Base-by-base conservation (phyloP, 1,140 invertebrate genomes). In the Araneus ventricosus region DNA sequence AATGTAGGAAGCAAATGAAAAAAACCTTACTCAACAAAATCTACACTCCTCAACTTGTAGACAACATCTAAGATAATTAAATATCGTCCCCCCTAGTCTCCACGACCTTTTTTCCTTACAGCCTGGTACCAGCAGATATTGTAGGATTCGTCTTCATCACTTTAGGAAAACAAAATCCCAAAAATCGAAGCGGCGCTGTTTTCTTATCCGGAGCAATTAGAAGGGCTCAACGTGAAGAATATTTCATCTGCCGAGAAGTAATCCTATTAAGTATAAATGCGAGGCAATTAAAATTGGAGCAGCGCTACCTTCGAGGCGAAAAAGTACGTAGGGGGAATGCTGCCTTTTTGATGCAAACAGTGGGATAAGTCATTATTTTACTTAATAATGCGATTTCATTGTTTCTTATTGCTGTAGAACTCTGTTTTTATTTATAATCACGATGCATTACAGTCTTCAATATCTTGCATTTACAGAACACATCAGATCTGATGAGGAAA, bases 191-290 rank as follows among this genome's bases (percentile, higher is more conserved):
- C 4, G 10, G 20, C 39, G 27, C 41, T 90, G 39, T 82, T 82
- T 82, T 80, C 88, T 90, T 88, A 80, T 82, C 75, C 70, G 30
- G 52, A 82, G 75, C 88, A 90, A 90, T 90, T 90, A 90, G 75
- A 80, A 30, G 57, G 39, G 52, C 88, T 90, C 88, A 59, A 82
- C 88, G 37, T 39, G 75, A 82, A 39, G 88, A 90, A 82, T 82
- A 82, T 90, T 90, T 90, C 88, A 80, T 80, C 70, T 41, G 45
- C 79, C 6, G 41, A 41, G 24, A 61, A 61, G 67, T 90, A 90
- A 90, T 90, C 88, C 88, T 90, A 90, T 90, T 90, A 52, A 90
- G 88, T 82, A 57, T 82, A 82, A 90, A 90, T 82, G 88, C 75
- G 88, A 80, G 67, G 88, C 88, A 90, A 90, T 90, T 90, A 90